Evolutionary conservation across 2,888 invertebrate species (phyloP), one percentile per base, ranked within the genome.

Genomic region (Gortyna flavago): DNA sequence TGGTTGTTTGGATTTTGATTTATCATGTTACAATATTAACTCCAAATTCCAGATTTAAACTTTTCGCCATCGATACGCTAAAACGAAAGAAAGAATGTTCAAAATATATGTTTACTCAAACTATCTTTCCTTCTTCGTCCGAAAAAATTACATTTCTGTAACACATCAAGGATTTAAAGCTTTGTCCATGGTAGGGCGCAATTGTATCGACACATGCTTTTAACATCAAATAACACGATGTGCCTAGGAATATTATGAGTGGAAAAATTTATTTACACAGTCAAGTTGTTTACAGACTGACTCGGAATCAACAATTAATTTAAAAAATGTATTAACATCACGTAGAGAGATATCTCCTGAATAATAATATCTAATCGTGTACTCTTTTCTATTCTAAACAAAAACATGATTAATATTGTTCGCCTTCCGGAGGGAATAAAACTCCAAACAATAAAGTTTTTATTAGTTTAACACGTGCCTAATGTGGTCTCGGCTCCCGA

Each of bases 1-100:
- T 80, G 65, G 65, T 85, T 81, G 44, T 85, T 81, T 68, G 16
- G 32, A 38, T 62, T 9, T 62, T 84, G 51, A 80, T 80, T 65
- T 80, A 48, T 72, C 32, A 38, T 32, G 16, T 25, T 41, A 48
- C 41, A 59, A 64, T 57, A 57, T 57, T 57, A 57, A n/a, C 11
- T 57, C 11, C n/a, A 57, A 25, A 57, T 57, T n/a, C n/a, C 9
- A 54, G 3, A 16, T 44, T 44, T 44, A 44, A 44, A 44, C 44
- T 44, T 13, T 44, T 44, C 13, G 44, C 44, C 44, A 13, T 44
- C 44, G 44, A 44, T 44, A 13, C 44, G 44, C 44, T 44, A 13
- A 13, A 13, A 44, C 13, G 44, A 44, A 44, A 41, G 11, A 54
- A 25, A 54, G 9, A 54, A 25, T 54, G 25, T 25, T 54, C 9